A percentile compares a stretch with the other conserved stretches of the same genome.
Conservation (phyloP, 2,113 vertebrate genomes). For the Lathamus discolor region DNA sequence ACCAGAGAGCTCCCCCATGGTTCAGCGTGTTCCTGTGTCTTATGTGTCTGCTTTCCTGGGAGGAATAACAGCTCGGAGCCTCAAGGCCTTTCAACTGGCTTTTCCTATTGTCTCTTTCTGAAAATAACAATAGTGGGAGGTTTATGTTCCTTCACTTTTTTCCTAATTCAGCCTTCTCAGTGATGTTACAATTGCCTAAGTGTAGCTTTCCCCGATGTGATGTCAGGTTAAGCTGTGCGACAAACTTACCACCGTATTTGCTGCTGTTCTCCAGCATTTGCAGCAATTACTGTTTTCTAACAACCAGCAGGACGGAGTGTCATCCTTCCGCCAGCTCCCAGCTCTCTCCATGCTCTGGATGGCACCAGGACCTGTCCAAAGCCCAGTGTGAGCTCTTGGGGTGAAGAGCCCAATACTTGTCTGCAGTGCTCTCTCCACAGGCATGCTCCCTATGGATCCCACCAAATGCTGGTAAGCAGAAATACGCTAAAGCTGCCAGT, state of each 20-base stretch:
- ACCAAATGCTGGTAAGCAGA: background rate
- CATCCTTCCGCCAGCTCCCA: background rate
- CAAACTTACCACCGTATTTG: background rate
- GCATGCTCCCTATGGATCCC: accelerated
- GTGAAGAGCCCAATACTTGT: background rate
- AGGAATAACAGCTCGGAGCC: conserved; percentile 1
- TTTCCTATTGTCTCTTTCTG: conserved; percentile 33
- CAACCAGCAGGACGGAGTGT: background rate
- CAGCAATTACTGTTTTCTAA: background rate
- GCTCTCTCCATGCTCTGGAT: background rate
- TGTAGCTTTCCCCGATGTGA: background rate
- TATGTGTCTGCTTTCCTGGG: background rate
- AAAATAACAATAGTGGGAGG: conserved; percentile 51
- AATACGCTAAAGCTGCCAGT: background rate
- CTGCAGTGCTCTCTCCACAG: background rate
- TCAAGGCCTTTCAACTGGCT: conserved; percentile 12
- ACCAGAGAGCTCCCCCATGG: background rate
- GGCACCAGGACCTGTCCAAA: background rate
- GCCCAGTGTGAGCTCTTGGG: accelerated
- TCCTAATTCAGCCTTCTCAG: conserved; percentile 56
- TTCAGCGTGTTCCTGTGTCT: background rate
- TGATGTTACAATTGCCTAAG: conserved; percentile 65
- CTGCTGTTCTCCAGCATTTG: background rate
- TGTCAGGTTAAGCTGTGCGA: background rate
- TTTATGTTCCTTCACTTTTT: conserved; percentile 66